Base-by-base conservation (phyloP, 2,888 invertebrate genomes). In the Cosmorhoe ocellata region DNA sequence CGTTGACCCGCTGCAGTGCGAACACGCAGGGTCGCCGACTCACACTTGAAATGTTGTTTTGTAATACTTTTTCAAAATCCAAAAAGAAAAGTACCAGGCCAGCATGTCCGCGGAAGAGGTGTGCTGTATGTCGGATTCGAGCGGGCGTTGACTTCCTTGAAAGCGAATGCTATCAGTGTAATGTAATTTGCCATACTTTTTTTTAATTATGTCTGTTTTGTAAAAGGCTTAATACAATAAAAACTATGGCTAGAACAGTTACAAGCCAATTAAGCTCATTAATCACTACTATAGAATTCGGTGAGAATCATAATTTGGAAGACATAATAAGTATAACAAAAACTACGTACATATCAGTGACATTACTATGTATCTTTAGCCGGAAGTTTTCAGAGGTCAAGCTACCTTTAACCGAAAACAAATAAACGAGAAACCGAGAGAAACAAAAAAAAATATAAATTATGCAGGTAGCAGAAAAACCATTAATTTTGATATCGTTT, bases 361-460 rank as follows among this genome's bases (percentile, higher is more conserved):
- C 58, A 59, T 49, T 55, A 56, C 56, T 51, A 51, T 39, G 55
- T 51, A 45, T 30, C 49, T 41, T 45, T 26, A 48, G 63, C 68
- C 71, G 74, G 74, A 74, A 68, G 55, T 32, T 50, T 54, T 42
- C 45, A 42, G 58, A 65, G 63, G 67, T 59, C 62, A 58, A 45
- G 36, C 48, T 39, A 38, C 58, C 59, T 52, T 55, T 51, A 50
- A 39, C 58, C 54, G 56, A 46, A 63, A 62, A 64, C 64, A 74
- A 67, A 60, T 37, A 41, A 44, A 56, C 28, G 65, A 71, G n/a
- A n/a, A n/a, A n/a, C n/a, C n/a, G n/a, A n/a, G n/a, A 73, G 74
- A 79, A 78, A 67, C 64, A 34, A 34, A 39, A 10, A n/a, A 34
- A 24, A 1, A 42, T 48, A 67, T 69, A 59, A 69, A 69, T 73